Evolutionary conservation across 2,888 invertebrate genomes (phyloP).

Genomic region (Bombyx huttoni): DNA sequence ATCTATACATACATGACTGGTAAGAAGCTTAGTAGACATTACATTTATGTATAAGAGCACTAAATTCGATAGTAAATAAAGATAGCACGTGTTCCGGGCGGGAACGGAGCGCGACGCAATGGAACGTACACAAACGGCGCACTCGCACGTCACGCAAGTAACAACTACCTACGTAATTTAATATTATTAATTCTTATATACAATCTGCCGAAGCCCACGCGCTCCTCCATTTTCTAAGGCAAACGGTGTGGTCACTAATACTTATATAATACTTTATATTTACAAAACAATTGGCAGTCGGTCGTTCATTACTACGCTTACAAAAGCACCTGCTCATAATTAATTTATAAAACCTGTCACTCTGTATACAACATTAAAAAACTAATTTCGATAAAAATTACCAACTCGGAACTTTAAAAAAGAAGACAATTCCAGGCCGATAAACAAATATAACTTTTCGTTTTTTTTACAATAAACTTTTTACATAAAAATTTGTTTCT

Average conservation of each 20-base stretch:
- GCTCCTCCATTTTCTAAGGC: slow-evolving; percentile 45
- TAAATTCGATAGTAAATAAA: slow-evolving; percentile 34
- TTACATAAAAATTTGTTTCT: slow-evolving; percentile 41
- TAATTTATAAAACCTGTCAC: slow-evolving; percentile 49
- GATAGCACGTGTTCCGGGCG: slow-evolving; percentile 47
- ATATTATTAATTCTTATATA: slow-evolving; percentile 65
- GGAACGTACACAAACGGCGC: slow-evolving; percentile 46
- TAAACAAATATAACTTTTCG: slow-evolving; percentile 43
- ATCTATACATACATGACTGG: slow-evolving; percentile 70
- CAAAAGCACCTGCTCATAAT: slow-evolving; percentile 46
- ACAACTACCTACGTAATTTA: slow-evolving; percentile 55
- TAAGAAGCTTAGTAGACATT: slow-evolving; percentile 63
- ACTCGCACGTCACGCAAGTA: slow-evolving; percentile 63
- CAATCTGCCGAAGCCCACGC: slow-evolving; percentile 49
- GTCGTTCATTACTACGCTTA: slow-evolving; percentile 31
- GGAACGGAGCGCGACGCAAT: slow-evolving; percentile 32
- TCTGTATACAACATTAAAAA: slow-evolving; percentile 22
- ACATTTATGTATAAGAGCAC: slow-evolving; percentile 60
- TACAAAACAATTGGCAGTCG: slow-evolving; percentile 60
- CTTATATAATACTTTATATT: slow-evolving; percentile 52
- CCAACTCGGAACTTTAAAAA: slow-evolving; percentile 24
- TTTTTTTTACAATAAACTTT: slow-evolving; percentile 34
- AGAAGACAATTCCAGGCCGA: slow-evolving; percentile 50
- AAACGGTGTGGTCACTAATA: slow-evolving; percentile 49
- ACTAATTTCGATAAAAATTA: slow-evolving; percentile 12